A percentile compares a stretch with the other conserved stretches of the same genome.
Conservation (phyloP, 2,797 vertebrate species). For the Esox lucius region DNA sequence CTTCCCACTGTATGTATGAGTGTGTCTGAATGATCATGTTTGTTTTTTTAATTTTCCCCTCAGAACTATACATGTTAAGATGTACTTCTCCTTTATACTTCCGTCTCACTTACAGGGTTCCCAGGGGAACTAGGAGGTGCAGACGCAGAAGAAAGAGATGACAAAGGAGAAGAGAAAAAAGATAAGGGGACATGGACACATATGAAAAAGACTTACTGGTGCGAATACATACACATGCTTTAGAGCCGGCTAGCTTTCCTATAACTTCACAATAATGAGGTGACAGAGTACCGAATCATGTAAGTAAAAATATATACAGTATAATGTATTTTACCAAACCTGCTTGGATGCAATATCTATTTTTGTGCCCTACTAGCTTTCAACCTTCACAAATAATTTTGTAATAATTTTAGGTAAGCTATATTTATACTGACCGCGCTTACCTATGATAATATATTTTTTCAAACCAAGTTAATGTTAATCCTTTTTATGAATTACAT, state of each 20-base stretch:
- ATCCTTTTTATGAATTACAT: conserved; percentile 6
- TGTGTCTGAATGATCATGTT: too few relatives aligned
- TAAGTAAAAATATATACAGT: conserved; percentile 18
- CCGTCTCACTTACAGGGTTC: conserved; percentile 63
- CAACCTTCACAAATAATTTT: conserved; percentile 44
- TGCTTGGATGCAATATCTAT: conserved; percentile 38
- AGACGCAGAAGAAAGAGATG: conserved; percentile 19
- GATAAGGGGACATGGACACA: conserved; percentile 13
- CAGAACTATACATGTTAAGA: neutral
- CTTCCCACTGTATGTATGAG: too few relatives aligned
- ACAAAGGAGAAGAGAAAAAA: conserved; percentile 4
- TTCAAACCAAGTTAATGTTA: conserved; percentile 69
- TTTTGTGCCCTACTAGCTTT: conserved; percentile 75
- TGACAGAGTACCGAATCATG: conserved; percentile 32
- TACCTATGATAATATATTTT: conserved; percentile 61
- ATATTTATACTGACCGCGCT: too few relatives aligned
- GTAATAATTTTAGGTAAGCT: too few relatives aligned
- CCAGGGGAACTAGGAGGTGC: conserved; percentile 67
- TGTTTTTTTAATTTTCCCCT: neutral
- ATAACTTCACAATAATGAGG: conserved; percentile 50
- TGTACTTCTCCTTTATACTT: too few relatives aligned
- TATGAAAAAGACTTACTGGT: neutral
- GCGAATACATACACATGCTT: neutral
- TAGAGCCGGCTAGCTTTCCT: conserved; percentile 16
- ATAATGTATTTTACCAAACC: conserved; percentile 50